These are phyloP conservation scores for Gorsachius goisagi DNA, from an alignment of 2,113 vertebrate species.

Conservation along the genomic window DNA sequence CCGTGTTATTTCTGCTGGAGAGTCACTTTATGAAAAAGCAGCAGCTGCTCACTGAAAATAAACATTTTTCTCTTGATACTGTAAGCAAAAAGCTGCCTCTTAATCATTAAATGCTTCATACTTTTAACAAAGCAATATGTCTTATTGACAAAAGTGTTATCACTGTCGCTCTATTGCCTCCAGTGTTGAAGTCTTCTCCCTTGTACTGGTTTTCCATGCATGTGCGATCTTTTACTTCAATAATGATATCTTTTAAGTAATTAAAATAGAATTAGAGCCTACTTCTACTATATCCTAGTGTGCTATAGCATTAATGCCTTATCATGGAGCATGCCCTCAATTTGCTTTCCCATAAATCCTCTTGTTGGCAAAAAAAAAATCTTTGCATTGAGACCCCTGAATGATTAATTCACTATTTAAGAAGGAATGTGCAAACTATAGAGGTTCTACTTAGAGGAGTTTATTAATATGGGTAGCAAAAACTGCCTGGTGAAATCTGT, in stretches of 20 bases:
- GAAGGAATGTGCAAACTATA: rapidly evolving
- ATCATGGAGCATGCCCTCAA: rapidly evolving
- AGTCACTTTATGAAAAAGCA: slow-evolving; percentile 38
- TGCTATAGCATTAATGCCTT: not conserved
- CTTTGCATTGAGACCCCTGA: not conserved
- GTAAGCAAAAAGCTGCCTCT: slow-evolving; percentile 55
- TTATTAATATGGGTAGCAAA: not conserved
- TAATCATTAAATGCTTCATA: slow-evolving; percentile 17
- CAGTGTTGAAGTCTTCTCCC: not conserved
- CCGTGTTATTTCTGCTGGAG: slow-evolving; percentile 14
- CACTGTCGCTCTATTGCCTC: not conserved
- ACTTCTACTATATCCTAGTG: not conserved
- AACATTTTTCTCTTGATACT: slow-evolving; percentile 43
- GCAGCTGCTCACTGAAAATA: slow-evolving; percentile 63
- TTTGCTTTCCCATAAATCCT: not conserved
- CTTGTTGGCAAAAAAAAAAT: not conserved
- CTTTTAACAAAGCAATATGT: not conserved
- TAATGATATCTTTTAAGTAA: not conserved
- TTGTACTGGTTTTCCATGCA: not conserved
- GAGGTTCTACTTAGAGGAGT: not conserved
- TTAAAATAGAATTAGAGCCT: not conserved
- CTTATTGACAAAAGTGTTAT: not conserved
- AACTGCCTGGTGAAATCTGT: not conserved
- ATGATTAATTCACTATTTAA: not conserved
- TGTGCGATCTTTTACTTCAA: not conserved